phyloP scores from a whole-genome alignment of 2,888 invertebrate species.

The Hyposoter dolosus region DNA sequence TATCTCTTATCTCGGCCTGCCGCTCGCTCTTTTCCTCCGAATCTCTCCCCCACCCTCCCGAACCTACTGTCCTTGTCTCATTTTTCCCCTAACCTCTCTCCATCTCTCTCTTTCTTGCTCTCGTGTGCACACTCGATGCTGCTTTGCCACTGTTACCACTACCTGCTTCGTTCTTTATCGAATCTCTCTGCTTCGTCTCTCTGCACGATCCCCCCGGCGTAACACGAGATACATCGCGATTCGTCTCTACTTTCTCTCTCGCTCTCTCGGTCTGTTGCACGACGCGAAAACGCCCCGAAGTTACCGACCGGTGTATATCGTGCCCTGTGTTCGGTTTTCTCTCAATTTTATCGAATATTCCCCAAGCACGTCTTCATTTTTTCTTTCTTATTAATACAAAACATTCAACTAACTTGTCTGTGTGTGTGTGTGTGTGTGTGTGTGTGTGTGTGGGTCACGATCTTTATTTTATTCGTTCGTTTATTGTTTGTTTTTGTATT shows the following conservation, averaged over 20 bases:
- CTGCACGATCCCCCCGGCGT: constrained; percentile 9
- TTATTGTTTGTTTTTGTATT: constrained; percentile 4
- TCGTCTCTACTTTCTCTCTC: background rate
- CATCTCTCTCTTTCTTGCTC: constrained; percentile 12
- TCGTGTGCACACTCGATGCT: constrained; percentile 54
- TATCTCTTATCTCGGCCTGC: constrained; percentile 40
- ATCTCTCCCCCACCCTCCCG: constrained; percentile 3
- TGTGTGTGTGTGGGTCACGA: background rate
- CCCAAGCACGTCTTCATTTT: constrained; percentile 85
- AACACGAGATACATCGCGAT: constrained; percentile 19
- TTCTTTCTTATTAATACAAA: constrained; percentile 12
- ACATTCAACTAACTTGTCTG: constrained; percentile 36
- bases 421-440: background rate
- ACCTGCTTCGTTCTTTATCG: constrained; percentile 36
- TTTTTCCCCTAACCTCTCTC: constrained; percentile 36
- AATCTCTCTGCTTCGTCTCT: too few species aligned
- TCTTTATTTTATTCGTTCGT: constrained; percentile 22
- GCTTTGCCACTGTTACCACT: constrained; percentile 33
- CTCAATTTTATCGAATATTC: constrained; percentile 67
- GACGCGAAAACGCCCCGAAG: constrained; percentile 63
- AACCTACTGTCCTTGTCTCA: constrained; percentile 21
- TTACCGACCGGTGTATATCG: constrained; percentile 66
- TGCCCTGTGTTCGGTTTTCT: constrained; percentile 61
- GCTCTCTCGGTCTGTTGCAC: constrained; percentile 49
- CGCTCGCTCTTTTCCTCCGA: constrained; percentile 27